These are phyloP conservation scores for Tachuris rubrigastra DNA, from an alignment of 2,113 vertebrate species.

Conservation along the genomic window DNA sequence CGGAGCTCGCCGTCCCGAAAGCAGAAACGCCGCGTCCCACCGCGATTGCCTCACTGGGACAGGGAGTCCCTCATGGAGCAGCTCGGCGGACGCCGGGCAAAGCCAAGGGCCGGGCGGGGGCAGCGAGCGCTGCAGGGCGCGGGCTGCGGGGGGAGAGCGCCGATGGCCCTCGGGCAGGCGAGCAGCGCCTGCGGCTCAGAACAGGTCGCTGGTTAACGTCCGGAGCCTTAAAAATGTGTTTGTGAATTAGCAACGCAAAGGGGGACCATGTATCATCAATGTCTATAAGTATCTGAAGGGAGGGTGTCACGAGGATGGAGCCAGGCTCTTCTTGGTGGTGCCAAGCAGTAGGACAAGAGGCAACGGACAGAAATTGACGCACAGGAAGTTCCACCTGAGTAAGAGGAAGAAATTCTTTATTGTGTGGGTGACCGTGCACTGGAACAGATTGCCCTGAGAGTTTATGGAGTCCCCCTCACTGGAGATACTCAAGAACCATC, in stretches of 20 bases:
- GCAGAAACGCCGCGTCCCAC: background rate
- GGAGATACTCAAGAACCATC: background rate
- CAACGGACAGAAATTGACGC: background rate
- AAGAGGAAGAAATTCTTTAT: background rate
- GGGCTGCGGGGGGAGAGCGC: background rate
- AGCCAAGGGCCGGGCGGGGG: background rate
- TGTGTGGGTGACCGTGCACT: background rate
- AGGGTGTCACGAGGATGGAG: background rate
- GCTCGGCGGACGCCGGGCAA: background rate
- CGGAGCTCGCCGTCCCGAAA: background rate
- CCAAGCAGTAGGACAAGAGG: background rate
- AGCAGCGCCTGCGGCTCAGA: background rate
- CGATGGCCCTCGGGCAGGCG: background rate
- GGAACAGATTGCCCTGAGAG: background rate
- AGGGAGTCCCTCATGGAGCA: background rate
- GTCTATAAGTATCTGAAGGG: background rate
- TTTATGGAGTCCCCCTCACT: background rate
- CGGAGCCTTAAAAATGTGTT: background rate
- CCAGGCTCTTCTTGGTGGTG: background rate
- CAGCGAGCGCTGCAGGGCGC: background rate
- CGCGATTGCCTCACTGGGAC: background rate
- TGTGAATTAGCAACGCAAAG: background rate
- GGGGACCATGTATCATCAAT: background rate
- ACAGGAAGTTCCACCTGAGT: background rate
- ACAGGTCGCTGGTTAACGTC: background rate